Base-by-base conservation (phyloP, 2,888 invertebrate species). In the Meiosimyza platycephala region DNA sequence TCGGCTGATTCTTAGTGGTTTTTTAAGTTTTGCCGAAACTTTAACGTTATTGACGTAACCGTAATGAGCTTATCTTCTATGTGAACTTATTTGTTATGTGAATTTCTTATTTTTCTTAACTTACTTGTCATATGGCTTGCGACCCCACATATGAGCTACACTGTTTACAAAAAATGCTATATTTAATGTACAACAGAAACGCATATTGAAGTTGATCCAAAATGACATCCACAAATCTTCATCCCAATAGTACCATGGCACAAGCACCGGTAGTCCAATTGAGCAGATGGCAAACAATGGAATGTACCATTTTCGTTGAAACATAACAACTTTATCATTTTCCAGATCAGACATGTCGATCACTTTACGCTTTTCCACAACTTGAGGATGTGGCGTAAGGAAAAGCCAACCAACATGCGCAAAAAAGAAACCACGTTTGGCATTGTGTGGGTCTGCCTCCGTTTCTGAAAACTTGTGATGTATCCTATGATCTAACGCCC, bases 111-210 rank as follows among this genome's bases (percentile, higher is more conserved):
- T 50, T 22, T 12, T n/a, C 57, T 50, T 48, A n/a, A 86, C 89
- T 87, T 83, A 93, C 93, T 90, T 93, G 87, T 98, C 97, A 83
- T 97, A 98, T 0, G 98, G 97, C 83, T 92, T 93, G 79, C 92
- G 92, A n/a, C 97, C 97, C 91, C 94, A 97, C 89, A 95, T 91
- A 85, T 98, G 98, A 0, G 98, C 97, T 13, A 95, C 93, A 84
- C 96, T 96, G 86, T 98, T 98, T n/a, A 98, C 97, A 80, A 94
- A 92, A 90, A 94, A 98, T 1, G 98, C 98, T 78, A 95, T 93
- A 87, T 98, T 96, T 11, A 98, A 90, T 0, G 94, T 94, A 76
- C 93, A 89, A 70, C 93, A 93, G 88, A 97, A 98, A 65, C 98
- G 90, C 78, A 92, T 90, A 76, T 95, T 92, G 83, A 94, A 95